phyloP scores from a whole-genome alignment of 2,797 vertebrate species.

The Ammospiza maritima region DNA sequence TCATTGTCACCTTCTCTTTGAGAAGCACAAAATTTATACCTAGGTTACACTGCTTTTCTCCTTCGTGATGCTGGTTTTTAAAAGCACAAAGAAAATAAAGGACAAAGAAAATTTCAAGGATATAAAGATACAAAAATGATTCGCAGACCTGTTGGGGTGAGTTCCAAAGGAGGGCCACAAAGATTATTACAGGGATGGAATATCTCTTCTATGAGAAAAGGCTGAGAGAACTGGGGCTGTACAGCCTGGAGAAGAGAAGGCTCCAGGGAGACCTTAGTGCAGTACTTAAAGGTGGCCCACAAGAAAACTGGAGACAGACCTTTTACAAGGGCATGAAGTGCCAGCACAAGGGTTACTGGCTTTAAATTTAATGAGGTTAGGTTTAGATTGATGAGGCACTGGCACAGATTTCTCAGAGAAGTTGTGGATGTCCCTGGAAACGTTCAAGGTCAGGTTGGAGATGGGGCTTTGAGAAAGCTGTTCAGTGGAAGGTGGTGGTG shows the following conservation, averaged over 20 bases:
- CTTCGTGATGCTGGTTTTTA: neutral
- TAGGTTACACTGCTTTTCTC: neutral
- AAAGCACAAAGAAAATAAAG: neutral
- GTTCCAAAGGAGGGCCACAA: neutral
- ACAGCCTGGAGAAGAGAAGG: neutral
- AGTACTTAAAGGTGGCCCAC: too few species aligned
- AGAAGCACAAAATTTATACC: neutral
- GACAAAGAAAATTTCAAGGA: neutral
- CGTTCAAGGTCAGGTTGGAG: neutral
- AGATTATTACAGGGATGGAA: neutral
- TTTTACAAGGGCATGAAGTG: neutral
- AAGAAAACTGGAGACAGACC: neutral
- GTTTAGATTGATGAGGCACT: neutral
- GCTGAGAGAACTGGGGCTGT: neutral
- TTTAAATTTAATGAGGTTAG: neutral
- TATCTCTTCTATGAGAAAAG: neutral
- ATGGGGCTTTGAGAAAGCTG: neutral
- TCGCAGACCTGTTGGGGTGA: neutral
- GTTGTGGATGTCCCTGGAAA: neutral
- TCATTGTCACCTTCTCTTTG: neutral
- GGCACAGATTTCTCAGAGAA: neutral
- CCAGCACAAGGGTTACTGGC: neutral
- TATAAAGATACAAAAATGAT: neutral
- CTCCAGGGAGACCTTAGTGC: neutral
- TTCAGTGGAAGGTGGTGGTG: neutral